Evolutionary conservation across 2,888 invertebrate species (phyloP).

Genomic region (Drosophila crucigera): DNA sequence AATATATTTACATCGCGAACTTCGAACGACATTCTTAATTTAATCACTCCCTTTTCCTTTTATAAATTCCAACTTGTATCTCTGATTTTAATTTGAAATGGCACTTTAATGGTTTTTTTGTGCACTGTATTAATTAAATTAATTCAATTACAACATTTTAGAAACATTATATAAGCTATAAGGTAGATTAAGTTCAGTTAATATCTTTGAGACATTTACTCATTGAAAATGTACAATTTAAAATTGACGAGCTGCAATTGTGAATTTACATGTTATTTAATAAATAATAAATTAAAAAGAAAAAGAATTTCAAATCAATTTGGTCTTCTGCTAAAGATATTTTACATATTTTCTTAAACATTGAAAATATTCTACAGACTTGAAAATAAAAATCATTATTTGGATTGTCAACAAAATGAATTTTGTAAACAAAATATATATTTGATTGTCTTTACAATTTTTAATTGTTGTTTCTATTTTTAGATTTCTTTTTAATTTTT

Average conservation of each 20-base stretch:
- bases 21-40: background rate
- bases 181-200: background rate
- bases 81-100: background rate
- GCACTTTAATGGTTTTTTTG: no score
- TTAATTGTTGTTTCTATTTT: background rate
- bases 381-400: background rate
- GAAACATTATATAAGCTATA: no score
- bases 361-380: background rate
- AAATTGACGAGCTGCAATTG: background rate
- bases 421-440: background rate
- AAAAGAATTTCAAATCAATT: background rate
- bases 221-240: background rate
- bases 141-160: background rate
- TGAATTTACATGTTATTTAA: background rate
- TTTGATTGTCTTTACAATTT: background rate
- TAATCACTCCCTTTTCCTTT: background rate
- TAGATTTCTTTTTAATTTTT: background rate
- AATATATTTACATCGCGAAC: background rate
- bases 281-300: background rate
- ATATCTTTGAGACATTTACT: background rate
- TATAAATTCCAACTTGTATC: background rate
- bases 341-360: background rate
- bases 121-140: no score
- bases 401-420: background rate
- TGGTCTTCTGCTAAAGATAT: background rate